Conservation (phyloP, 2,888 invertebrate genomes). For the Drosophila ustulata region DNA sequence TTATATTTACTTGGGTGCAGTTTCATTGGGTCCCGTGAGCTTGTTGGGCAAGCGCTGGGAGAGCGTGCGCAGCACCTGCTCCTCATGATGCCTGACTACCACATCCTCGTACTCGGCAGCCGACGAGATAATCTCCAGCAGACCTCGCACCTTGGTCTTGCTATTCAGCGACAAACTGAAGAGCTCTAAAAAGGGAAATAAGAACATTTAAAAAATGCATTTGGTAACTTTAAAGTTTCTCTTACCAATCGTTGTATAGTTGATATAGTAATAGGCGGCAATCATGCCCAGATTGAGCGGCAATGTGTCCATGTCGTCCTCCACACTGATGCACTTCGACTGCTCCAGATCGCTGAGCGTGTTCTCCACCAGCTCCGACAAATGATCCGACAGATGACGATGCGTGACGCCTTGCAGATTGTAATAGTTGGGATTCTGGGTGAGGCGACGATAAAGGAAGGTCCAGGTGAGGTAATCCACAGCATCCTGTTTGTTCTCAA, state of each 20-base stretch:
- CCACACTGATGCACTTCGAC: constrained; percentile 98
- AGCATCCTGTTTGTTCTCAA: constrained; percentile 99
- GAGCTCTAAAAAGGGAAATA: constrained; percentile 88
- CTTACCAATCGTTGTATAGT: constrained; percentile 98
- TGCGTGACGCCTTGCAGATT: constrained; percentile 98
- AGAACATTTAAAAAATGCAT: neutral
- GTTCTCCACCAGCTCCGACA: constrained; percentile 98
- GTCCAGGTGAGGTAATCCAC: constrained; percentile 99
- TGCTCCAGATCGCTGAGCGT: constrained; percentile 97
- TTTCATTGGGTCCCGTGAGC: constrained; percentile 87
- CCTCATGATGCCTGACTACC: constrained; percentile 97
- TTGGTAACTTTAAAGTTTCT: neutral
- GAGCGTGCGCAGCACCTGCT: constrained; percentile 90
- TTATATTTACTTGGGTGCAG: constrained; percentile 88
- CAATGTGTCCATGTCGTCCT: constrained; percentile 98
- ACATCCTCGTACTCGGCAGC: constrained; percentile 98
- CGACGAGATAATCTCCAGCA: constrained; percentile 98
- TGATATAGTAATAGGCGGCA: constrained; percentile 99
- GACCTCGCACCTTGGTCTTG: constrained; percentile 98
- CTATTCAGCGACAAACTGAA: constrained; percentile 98
- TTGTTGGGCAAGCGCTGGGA: constrained; percentile 87
- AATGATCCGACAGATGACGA: constrained; percentile 98
- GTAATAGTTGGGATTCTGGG: constrained; percentile 99
- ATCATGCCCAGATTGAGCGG: constrained; percentile 99
- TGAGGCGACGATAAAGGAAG: constrained; percentile 97